Evolutionary conservation across 2,888 invertebrate genomes (phyloP).

Genomic region (Acronicta psi): DNA sequence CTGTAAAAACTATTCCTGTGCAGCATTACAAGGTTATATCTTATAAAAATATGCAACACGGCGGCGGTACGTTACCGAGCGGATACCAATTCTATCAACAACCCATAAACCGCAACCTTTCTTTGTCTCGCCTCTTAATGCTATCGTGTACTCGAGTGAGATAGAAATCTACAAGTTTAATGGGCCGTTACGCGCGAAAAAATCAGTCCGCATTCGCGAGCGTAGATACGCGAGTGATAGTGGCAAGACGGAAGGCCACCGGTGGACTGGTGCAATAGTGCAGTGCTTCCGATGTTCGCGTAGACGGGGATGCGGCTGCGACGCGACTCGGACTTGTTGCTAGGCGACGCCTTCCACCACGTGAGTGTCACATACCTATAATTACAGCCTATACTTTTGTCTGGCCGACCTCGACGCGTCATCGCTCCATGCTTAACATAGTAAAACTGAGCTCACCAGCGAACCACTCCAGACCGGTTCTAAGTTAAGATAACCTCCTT

Average conservation of each 20-base stretch:
- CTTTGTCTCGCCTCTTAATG: conserved; percentile 87
- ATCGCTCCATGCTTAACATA: conserved; percentile 55
- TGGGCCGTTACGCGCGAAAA: conserved; percentile 89
- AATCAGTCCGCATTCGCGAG: conserved; percentile 89
- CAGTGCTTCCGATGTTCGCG: conserved; percentile 60
- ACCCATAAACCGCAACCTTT: conserved; percentile 89
- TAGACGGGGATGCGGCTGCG: conserved; percentile 33
- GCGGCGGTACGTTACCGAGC: conserved; percentile 86
- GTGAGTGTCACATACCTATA: conserved; percentile 47
- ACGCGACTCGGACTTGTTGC: conserved; percentile 74
- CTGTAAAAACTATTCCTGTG: conserved; percentile 7
- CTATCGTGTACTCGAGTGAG: conserved; percentile 82
- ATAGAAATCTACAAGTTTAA: conserved; percentile 89
- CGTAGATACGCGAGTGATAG: conserved; percentile 88
- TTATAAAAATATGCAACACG: conserved; percentile 87
- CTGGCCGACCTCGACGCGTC: conserved; percentile 54
- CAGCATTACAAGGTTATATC: conserved; percentile 78
- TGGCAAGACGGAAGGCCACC: conserved; percentile 82
- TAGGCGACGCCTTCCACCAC: conserved; percentile 49
- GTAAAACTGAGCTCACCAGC: conserved; percentile 57
- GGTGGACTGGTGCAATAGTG: conserved; percentile 72
- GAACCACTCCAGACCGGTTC: conserved; percentile 47
- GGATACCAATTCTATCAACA: conserved; percentile 90
- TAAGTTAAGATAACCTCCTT: conserved; percentile 50
- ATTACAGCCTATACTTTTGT: conserved; percentile 13